Percentiles rank a stretch among this genome's conserved stretches.
phyloP scores from a whole-genome alignment of 2,888 invertebrate species.

The Mesodorylaimus sp. region DNA sequence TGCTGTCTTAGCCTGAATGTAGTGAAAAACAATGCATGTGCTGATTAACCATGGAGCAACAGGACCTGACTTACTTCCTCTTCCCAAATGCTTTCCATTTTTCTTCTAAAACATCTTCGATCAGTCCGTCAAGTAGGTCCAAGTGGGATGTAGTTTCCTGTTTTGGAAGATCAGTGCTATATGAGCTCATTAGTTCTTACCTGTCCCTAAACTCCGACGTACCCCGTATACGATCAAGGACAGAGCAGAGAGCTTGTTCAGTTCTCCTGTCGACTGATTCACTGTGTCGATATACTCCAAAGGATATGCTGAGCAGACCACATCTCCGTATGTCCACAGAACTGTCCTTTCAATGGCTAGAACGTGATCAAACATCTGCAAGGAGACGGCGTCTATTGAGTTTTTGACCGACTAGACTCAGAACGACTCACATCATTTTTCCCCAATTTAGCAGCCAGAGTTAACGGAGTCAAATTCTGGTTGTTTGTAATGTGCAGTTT shows the following conservation, averaged over 20 bases:
- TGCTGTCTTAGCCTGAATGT: slow-evolving; percentile 64
- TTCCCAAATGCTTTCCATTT: slow-evolving; percentile 97
- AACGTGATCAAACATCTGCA: slow-evolving; percentile 76
- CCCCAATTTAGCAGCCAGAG: slow-evolving; percentile 76
- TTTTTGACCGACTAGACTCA: background rate
- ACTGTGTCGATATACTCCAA: slow-evolving; percentile 85
- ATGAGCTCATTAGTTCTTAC: too few relatives aligned
- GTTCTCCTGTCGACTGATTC: slow-evolving; percentile 65
- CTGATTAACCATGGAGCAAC: background rate
- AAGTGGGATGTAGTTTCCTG: slow-evolving; percentile 85
- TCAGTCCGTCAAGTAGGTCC: slow-evolving; percentile 76
- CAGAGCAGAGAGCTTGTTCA: slow-evolving; percentile 77
- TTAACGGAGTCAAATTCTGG: slow-evolving; percentile 70
- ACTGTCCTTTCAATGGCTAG: slow-evolving; percentile 85
- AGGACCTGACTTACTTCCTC: slow-evolving; percentile 38
- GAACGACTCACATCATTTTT: slow-evolving; percentile 47
- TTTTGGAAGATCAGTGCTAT: too few relatives aligned
- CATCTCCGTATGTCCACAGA: slow-evolving; percentile 81
- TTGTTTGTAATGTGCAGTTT: slow-evolving; percentile 66
- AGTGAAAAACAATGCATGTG: background rate
- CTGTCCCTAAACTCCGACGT: slow-evolving; percentile 16
- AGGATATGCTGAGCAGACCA: slow-evolving; percentile 92
- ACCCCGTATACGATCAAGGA: slow-evolving; percentile 92
- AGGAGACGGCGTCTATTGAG: background rate
- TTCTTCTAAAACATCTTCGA: slow-evolving; percentile 76